A percentile compares a stretch with the other conserved stretches of the same genome.
Evolutionary conservation across 2,113 vertebrate species (phyloP).

Genomic region (Collichthys lucidus): DNA sequence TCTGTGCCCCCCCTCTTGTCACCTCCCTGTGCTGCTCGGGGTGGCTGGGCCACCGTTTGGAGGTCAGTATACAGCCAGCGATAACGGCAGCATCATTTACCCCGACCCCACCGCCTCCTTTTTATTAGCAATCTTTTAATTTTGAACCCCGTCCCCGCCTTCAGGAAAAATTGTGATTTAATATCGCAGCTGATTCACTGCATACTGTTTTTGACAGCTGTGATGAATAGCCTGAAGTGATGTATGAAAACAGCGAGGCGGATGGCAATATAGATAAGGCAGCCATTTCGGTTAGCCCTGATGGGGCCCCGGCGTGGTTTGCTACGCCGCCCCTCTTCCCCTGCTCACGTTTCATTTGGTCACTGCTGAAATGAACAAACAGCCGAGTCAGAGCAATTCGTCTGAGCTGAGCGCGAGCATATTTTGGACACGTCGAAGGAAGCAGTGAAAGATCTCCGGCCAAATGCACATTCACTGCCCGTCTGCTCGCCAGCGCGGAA

Average conservation of each 20-base stretch:
- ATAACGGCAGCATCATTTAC: constrained; percentile 82
- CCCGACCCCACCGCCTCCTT: constrained; percentile 80
- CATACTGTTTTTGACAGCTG: constrained; percentile 83
- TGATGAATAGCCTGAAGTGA: constrained; percentile 87
- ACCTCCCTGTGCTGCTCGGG: constrained; percentile 78
- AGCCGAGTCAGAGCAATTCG: constrained; percentile 68
- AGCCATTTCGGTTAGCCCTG: constrained; percentile 77
- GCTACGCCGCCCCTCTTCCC: constrained; percentile 44
- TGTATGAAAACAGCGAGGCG: constrained; percentile 86
- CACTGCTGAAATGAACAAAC: constrained; percentile 78
- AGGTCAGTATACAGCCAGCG: constrained; percentile 88
- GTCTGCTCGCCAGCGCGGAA: constrained; percentile 14
- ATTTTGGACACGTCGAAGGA: constrained; percentile 57
- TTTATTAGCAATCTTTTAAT: constrained; percentile 87
- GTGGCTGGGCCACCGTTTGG: constrained; percentile 84
- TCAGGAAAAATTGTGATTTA: constrained; percentile 83
- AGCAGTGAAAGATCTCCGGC: constrained; percentile 56
- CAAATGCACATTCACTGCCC: constrained; percentile 51
- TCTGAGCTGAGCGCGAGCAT: constrained; percentile 53
- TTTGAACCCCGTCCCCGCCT: constrained; percentile 78
- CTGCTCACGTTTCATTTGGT: constrained; percentile 80
- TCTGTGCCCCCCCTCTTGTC: constrained; percentile 73
- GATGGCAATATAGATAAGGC: constrained; percentile 88
- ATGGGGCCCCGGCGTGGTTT: constrained; percentile 69
- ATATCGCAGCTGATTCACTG: constrained; percentile 85